A percentile compares a stretch with the other conserved stretches of the same genome.
Conservation (phyloP, 2,113 vertebrate species). For the Microtus pennsylvanicus region DNA sequence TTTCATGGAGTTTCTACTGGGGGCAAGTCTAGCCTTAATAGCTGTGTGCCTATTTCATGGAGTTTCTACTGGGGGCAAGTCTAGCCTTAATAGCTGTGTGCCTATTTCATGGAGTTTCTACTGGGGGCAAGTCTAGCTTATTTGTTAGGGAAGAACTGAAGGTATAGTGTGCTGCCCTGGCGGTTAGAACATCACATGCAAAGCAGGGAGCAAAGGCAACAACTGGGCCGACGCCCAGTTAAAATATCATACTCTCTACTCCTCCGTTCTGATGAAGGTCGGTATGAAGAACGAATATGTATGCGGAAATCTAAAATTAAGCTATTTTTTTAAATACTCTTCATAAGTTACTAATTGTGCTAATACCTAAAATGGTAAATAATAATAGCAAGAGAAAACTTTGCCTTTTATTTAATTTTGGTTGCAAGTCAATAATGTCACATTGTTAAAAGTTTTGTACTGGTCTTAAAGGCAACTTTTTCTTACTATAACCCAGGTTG, state of each 20-base stretch:
- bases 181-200: not conserved
- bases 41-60: not conserved
- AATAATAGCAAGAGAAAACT: not conserved
- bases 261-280: not conserved
- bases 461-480: not conserved
- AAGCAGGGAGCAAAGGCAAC: constrained; percentile 28
- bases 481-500: not conserved
- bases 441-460: not conserved
- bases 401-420: constrained; percentile 27
- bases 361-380: not conserved
- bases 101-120: not conserved
- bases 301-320: constrained; percentile 38
- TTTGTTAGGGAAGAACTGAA: not conserved
- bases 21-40: constrained; percentile 6
- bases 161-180: not conserved
- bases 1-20: not conserved
- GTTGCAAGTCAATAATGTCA: not conserved
- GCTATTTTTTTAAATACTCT: constrained; percentile 42
- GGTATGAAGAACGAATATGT: not conserved
- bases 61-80: too few species aligned
- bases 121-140: not conserved
- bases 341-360: constrained; percentile 39
- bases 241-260: constrained; percentile 33
- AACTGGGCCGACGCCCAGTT: not conserved
- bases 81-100: too few species aligned